A percentile compares a stretch with the other conserved stretches of the same genome.
Evolutionary conservation across 2,888 invertebrate genomes (phyloP).

Genomic region (Fissipunctia ypsillon): DNA sequence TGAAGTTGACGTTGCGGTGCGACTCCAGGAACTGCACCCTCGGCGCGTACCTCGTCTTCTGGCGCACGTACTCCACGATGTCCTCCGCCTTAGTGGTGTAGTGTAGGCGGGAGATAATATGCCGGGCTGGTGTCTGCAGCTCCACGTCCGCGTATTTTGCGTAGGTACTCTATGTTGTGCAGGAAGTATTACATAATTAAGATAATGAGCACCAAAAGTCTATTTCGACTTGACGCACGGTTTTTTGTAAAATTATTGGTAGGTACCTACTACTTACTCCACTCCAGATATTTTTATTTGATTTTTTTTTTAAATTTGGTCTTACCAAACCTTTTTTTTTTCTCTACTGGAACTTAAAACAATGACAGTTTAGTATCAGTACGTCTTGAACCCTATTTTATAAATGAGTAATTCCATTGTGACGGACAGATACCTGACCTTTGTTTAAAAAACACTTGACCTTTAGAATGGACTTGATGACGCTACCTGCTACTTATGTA

Average conservation of each 20-base stretch:
- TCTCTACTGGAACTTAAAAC: neutral
- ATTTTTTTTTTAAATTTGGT: neutral
- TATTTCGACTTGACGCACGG: neutral
- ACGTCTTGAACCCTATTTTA: neutral
- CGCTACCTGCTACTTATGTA: neutral
- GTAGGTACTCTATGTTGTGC: neutral
- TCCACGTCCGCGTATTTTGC: too few relatives aligned
- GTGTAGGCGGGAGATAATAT: too few relatives aligned
- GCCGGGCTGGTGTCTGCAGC: too few relatives aligned
- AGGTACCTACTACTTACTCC: neutral
- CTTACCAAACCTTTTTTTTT: neutral
- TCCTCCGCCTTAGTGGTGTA: too few relatives aligned
- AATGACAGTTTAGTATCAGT: neutral
- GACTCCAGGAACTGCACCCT: too few relatives aligned
- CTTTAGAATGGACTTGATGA: conserved; percentile 2
- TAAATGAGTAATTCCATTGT: conserved; percentile 26
- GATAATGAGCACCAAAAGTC: neutral
- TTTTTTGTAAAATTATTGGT: neutral
- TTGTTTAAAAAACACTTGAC: conserved; percentile 20
- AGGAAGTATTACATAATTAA: neutral
- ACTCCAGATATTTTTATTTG: neutral
- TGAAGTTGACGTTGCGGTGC: too few relatives aligned
- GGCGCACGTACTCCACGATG: too few relatives aligned
- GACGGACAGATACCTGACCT: conserved; percentile 31
- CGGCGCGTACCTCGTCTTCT: too few relatives aligned